Percentiles rank a stretch among this genome's conserved stretches.
Evolutionary conservation across 1,140 invertebrate species (phyloP).

Genomic region (Brachionus paranguensis): DNA sequence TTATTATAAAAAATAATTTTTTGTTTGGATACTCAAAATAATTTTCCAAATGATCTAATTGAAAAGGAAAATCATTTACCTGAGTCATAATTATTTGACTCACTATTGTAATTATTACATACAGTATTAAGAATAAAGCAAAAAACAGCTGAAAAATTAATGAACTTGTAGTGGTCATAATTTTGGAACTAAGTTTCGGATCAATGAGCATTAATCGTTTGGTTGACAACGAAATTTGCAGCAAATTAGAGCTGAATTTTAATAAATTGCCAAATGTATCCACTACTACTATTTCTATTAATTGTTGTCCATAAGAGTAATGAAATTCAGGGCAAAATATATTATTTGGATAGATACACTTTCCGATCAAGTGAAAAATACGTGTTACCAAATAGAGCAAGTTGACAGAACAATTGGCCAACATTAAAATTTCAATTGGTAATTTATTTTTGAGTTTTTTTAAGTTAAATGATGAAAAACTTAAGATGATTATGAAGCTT

Average conservation of each 20-base stretch:
- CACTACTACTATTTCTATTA: background rate
- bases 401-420: background rate
- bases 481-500: background rate
- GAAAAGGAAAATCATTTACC: background rate
- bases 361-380: background rate
- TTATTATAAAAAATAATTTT: background rate
- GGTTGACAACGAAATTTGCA: background rate
- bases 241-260: background rate
- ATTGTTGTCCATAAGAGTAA: background rate
- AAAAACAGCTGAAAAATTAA: background rate
- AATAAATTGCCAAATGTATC: background rate
- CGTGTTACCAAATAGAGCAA: background rate
- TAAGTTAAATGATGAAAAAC: background rate
- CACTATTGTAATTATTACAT: background rate
- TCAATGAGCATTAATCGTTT: background rate
- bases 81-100: background rate
- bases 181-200: background rate
- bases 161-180: background rate
- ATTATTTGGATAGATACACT: background rate
- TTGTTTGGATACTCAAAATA: background rate
- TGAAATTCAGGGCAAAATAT: background rate
- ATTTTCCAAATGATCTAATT: background rate
- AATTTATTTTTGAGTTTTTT: no score
- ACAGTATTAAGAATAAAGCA: background rate
- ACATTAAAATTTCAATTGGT: background rate